phyloP scores from a whole-genome alignment of 2,797 vertebrate species.

The Balearica regulorum region DNA sequence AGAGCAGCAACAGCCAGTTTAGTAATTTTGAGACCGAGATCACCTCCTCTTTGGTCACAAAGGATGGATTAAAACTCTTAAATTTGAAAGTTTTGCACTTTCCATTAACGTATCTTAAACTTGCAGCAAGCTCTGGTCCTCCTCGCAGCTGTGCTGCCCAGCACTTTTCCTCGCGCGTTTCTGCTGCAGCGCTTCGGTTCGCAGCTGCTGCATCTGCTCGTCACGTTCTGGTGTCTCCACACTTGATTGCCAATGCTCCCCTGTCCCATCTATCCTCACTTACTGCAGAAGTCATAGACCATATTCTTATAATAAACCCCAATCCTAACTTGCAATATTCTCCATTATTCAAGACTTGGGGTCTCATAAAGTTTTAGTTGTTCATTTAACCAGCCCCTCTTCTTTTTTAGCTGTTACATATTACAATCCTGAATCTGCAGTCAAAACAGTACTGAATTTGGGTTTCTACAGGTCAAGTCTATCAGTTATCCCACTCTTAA shows the following conservation, averaged over 20 bases:
- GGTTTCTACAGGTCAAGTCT: not conserved
- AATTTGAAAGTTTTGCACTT: not conserved
- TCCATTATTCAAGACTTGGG: not conserved
- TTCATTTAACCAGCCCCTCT: not conserved
- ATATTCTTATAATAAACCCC: not conserved
- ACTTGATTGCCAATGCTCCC: not conserved
- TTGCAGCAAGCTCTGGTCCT: not conserved
- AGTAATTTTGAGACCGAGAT: not conserved
- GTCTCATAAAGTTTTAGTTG: not conserved
- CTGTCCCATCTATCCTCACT: not conserved
- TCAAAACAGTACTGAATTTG: not conserved
- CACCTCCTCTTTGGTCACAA: not conserved
- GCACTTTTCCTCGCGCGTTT: rapidly evolving
- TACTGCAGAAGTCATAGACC: not conserved
- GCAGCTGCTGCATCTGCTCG: not conserved
- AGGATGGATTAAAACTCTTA: not conserved
- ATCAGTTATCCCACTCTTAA: not conserved
- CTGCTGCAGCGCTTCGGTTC: not conserved
- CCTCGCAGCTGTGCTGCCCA: not conserved
- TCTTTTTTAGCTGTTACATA: not conserved
- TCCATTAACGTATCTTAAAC: not conserved
- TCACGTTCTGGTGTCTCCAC: not conserved
- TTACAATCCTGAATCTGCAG: not conserved
- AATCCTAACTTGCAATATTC: not conserved
- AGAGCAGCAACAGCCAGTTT: not conserved